Base-by-base conservation (phyloP, 2,888 invertebrate species). In the Agrotis exclamationis region DNA sequence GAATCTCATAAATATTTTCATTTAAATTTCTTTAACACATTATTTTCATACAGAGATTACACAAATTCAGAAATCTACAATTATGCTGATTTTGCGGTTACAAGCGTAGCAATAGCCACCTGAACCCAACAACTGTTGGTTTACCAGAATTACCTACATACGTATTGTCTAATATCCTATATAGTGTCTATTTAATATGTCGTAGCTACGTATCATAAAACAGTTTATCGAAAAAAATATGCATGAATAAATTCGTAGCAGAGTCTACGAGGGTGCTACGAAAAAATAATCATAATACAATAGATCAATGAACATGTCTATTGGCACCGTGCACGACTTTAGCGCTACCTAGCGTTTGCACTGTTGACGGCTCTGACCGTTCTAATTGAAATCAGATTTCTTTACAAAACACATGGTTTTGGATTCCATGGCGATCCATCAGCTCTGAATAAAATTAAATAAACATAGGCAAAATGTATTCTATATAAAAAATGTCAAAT, bases 191-290 rank as follows among this genome's bases (percentile, higher is more conserved):
- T 53, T 18, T 18, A 16, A 45, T 51, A 9, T 39, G 39, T 9
- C 39, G 39, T 39, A 9, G 22, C 11, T 33, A 20, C 14, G 11
- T 14, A 16, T 24, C 9, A 1, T 24, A 20, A 9, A 3, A 47
- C 18, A 16, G 6, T 11, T 44, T 48, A 33, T 16, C 16, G 44
- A 48, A 39, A 20, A 1, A 4, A 39, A 45, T 18, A 39, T 5
- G 11, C 16, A 1, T 39, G 28, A 9, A 13, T 47, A 11, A 57
- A 47, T 57, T 77, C 47, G 71, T 62, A 70, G 58, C 51, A 22
- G 22, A 48, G 39, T 57, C 70, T 77, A 60, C 70, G 70, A 45
- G 45, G 24, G 9, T 44, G 62, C 62, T 64, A 60, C 79, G 51
- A 60, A 66, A 64, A 66, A 39, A n/a, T n/a, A 33, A 6, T 33